Percentiles rank a stretch among this genome's conserved stretches.
Evolutionary conservation across 1,140 invertebrate genomes (phyloP).

Genomic region (Oscheius sp.): DNA sequence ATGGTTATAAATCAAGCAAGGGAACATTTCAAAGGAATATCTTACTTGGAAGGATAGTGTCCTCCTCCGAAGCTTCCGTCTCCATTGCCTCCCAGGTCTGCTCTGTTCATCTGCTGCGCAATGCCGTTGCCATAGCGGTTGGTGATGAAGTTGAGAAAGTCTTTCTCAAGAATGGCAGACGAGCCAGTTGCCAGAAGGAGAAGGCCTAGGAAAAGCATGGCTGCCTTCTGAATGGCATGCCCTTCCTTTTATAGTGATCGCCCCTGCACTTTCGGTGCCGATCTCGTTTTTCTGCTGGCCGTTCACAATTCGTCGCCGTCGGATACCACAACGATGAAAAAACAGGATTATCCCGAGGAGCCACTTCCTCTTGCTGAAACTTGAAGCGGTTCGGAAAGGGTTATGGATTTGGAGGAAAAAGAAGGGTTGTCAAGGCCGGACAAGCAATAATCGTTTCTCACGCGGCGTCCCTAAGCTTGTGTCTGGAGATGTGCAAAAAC

Average conservation of each 20-base stretch:
- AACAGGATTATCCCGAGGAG: too few species aligned
- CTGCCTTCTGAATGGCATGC: not conserved
- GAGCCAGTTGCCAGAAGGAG: not conserved
- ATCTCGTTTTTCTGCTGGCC: not conserved
- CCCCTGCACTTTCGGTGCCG: not conserved
- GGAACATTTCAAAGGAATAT: too few species aligned
- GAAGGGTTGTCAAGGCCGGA: too few species aligned
- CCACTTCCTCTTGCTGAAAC: too few species aligned
- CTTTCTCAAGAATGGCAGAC: not conserved
- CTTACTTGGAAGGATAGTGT: not conserved
- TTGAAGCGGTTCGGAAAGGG: too few species aligned
- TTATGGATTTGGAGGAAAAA: too few species aligned
- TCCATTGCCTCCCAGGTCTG: not conserved
- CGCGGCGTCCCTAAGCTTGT: too few species aligned
- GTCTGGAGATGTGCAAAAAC: too few species aligned
- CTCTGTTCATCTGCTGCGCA: not conserved
- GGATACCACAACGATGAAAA: too few species aligned
- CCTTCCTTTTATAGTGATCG: not conserved
- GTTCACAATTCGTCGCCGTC: too few species aligned
- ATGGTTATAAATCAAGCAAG: too few species aligned
- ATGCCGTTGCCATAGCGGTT: not conserved
- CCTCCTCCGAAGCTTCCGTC: conserved; percentile 2
- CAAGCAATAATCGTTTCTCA: too few species aligned
- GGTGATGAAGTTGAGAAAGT: not conserved
- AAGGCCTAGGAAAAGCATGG: not conserved